A percentile compares a stretch with the other conserved stretches of the same genome.
Conservation (phyloP, 2,888 invertebrate species). For the Agapetus fuscipes region DNA sequence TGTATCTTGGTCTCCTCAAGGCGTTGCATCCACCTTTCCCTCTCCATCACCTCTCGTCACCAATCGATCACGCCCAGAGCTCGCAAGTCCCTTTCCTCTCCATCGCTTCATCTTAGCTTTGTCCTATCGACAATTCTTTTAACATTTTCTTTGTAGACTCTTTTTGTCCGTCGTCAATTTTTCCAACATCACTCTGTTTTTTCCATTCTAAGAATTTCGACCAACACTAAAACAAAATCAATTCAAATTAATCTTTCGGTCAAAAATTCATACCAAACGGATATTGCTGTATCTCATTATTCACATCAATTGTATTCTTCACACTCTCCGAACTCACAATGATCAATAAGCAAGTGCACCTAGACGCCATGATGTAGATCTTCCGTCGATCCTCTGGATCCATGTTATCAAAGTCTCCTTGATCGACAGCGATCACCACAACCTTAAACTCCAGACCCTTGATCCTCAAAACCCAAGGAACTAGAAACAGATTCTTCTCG, state of each 20-base stretch:
- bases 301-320: conserved; percentile 25
- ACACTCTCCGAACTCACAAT: conserved; percentile 25
- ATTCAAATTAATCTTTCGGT: not conserved
- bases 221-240: too few relatives aligned
- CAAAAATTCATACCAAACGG: conserved; percentile 23
- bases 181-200: too few relatives aligned
- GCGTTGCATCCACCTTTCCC: too few relatives aligned
- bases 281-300: conserved; percentile 24
- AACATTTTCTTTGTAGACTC: too few relatives aligned
- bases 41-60: too few relatives aligned
- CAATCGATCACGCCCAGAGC: too few relatives aligned
- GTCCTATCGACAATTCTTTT: too few relatives aligned
- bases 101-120: too few relatives aligned
- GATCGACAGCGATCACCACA: conserved; percentile 29
- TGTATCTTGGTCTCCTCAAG: too few relatives aligned
- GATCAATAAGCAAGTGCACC: conserved; percentile 30
- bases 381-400: conserved; percentile 30
- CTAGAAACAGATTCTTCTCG: conserved; percentile 26
- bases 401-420: conserved; percentile 28
- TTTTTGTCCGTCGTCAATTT: too few relatives aligned
- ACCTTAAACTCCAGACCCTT: conserved; percentile 33
- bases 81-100: too few relatives aligned
- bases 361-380: conserved; percentile 30
- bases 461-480: conserved; percentile 29
- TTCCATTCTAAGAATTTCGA: too few relatives aligned